Conservation (phyloP, 2,113 vertebrate genomes). For the Macaca mulatta region DNA sequence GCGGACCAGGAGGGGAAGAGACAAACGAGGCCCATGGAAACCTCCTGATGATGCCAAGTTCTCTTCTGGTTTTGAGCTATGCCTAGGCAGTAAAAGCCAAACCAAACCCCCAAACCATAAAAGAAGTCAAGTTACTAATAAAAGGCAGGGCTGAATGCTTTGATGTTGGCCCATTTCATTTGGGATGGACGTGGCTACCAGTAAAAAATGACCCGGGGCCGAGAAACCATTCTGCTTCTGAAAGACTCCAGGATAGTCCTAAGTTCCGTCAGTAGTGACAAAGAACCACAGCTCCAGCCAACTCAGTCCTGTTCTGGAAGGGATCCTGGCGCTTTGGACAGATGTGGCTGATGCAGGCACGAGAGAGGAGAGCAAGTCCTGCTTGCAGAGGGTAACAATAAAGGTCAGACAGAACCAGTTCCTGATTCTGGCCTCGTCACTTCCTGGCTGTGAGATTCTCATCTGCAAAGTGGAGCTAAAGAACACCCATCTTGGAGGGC, state of each 20-base stretch:
- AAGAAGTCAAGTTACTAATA: not conserved
- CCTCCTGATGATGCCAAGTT: not conserved
- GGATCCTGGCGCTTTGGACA: not conserved
- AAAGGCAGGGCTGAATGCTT: not conserved
- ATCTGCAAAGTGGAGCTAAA: not conserved
- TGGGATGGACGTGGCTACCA: not conserved
- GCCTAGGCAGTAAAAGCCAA: slow-evolving; percentile 23
- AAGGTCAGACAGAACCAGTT: not conserved
- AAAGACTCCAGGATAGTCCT: not conserved
- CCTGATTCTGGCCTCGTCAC: not conserved
- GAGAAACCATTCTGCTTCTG: not conserved
- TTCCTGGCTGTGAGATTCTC: not conserved
- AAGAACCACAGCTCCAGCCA: not conserved
- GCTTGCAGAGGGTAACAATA: not conserved
- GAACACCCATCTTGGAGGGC: not conserved
- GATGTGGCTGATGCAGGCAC: fast-evolving
- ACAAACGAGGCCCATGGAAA: not conserved
- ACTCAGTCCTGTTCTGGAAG: not conserved
- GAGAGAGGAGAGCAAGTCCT: not conserved
- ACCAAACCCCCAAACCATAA: not conserved
- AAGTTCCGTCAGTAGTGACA: not conserved
- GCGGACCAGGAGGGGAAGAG: not conserved
- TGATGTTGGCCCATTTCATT: not conserved
- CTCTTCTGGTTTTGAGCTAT: slow-evolving; percentile 13
- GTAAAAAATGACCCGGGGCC: not conserved